Base-by-base conservation (phyloP, 2,797 vertebrate species). In the Apogon talboti region DNA sequence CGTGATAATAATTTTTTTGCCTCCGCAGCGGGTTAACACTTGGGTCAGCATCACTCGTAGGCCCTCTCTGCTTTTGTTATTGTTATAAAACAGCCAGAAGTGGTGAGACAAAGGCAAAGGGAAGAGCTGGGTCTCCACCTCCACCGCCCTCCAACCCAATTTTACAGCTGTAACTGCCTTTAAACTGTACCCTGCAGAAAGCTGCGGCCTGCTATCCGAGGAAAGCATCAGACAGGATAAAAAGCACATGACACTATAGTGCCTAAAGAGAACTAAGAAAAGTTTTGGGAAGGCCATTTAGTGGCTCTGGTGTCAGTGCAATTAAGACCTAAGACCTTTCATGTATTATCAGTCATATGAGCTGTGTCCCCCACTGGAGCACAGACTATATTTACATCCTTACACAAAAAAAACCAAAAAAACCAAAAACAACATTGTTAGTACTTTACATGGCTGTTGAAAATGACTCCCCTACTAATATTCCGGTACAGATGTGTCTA, bases 81-180 rank as follows among this genome's bases (percentile, higher is more conserved):
- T 79, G 41, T 74, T 71, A 69, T 74, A 64, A 76, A 63, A 80
- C 52, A 79, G 66, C 71, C 67, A 63, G 71, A 73, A 57, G 75
- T 56, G 51, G 38, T 59, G 44, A 33, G 16, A 67, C 56, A 41
- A 54, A 64, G 76, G 56, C 69, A 79, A 63, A 78, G 71, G 64
- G n/a, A 52, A 24, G 21, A 24, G 21, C 58, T 60, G 54, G 14
- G 63, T 65, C 66, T 65, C 66, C 11, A 58, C 68, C 76, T 49
- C 28, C 30, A 35, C 6, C 1, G 12, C 66, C 73, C 66, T 46
- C 13, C 7, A 63, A 67, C 41, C 6, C n/a, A 0, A 24, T 66
- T 60, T 51, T 49, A 55, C 55, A 71, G 13, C 68, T n/a, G 47
- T 79, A 76, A 56, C 59, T 41, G 53, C 63, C 72, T 49, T n/a